phyloP scores from a whole-genome alignment of 2,113 vertebrate species.

The Cathartes aura region DNA sequence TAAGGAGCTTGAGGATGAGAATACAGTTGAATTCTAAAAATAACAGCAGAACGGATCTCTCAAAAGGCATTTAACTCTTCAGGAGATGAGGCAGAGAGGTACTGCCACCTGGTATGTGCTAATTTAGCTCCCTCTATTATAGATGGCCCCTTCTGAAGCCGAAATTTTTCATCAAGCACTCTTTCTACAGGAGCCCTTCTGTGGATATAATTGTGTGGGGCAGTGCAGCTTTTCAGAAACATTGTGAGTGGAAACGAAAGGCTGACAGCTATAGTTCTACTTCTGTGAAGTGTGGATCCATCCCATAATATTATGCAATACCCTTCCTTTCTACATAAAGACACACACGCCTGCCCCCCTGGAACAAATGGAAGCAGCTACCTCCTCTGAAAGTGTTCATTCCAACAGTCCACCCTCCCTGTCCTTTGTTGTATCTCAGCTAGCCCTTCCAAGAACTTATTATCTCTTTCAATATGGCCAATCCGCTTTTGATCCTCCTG shows the following conservation, averaged over 20 bases:
- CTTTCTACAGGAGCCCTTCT: not conserved
- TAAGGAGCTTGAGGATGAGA: not conserved
- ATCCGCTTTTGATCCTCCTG: constrained; percentile 61
- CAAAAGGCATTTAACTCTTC: not conserved
- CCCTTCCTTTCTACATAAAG: not conserved
- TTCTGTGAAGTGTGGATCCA: not conserved
- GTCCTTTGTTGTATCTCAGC: constrained; percentile 39
- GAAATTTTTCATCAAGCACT: not conserved
- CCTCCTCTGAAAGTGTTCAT: constrained; percentile 45
- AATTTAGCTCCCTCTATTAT: not conserved
- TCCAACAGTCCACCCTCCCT: constrained; percentile 68
- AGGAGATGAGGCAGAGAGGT: not conserved
- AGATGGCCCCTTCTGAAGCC: not conserved
- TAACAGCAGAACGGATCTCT: not conserved
- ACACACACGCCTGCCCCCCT: too few species aligned
- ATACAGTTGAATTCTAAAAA: not conserved
- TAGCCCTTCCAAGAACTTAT: constrained; percentile 62
- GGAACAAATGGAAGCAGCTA: not conserved
- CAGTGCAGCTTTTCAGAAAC: not conserved
- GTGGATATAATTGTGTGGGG: too few species aligned
- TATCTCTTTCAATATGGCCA: constrained; percentile 6
- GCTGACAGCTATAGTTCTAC: not conserved
- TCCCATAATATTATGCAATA: too few species aligned
- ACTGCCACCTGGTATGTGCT: not conserved
- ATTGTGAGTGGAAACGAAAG: not conserved